Evolutionary conservation across 2,797 vertebrate genomes (phyloP).

Genomic region (Xenopus petersii): DNA sequence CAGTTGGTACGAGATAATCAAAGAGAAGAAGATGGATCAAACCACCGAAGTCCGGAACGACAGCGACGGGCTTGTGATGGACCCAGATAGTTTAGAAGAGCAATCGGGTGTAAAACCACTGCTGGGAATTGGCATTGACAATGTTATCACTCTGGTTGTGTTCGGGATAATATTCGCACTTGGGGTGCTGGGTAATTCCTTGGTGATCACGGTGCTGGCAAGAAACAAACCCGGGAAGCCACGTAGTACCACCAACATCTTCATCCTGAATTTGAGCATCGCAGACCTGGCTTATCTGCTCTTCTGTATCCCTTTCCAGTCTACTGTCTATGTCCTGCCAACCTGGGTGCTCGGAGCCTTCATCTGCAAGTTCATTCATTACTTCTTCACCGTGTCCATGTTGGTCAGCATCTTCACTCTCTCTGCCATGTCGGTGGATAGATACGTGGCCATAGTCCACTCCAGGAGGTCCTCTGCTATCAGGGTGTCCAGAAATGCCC

Average conservation of each 20-base stretch:
- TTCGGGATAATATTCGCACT: conserved; percentile 89
- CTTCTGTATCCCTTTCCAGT: conserved; percentile 95
- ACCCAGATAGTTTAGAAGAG: conserved; percentile 34
- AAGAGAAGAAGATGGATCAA: conserved; percentile 51
- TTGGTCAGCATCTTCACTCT: conserved; percentile 96
- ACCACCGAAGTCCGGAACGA: conserved; percentile 49
- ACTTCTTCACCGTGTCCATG: conserved; percentile 97
- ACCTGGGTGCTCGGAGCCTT: conserved; percentile 92
- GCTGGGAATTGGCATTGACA: conserved; percentile 83
- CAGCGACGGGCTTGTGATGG: conserved; percentile 46
- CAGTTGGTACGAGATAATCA: too few relatives aligned
- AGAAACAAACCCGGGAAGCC: conserved; percentile 83
- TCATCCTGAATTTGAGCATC: conserved; percentile 95
- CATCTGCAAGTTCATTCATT: conserved; percentile 93
- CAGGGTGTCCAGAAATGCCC: conserved; percentile 78
- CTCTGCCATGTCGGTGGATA: conserved; percentile 95
- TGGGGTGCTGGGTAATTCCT: conserved; percentile 89
- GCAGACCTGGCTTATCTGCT: conserved; percentile 95
- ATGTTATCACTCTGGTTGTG: conserved; percentile 82
- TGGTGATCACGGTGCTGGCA: conserved; percentile 93
- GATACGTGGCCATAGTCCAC: conserved; percentile 94
- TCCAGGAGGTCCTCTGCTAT: conserved; percentile 86
- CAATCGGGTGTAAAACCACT: conserved; percentile 53
- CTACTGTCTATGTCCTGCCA: conserved; percentile 87
- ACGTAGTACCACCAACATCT: conserved; percentile 91